These are phyloP conservation scores for Ispidina lecontei DNA, from an alignment of 2,797 vertebrate genomes.

Conservation along the genomic window DNA sequence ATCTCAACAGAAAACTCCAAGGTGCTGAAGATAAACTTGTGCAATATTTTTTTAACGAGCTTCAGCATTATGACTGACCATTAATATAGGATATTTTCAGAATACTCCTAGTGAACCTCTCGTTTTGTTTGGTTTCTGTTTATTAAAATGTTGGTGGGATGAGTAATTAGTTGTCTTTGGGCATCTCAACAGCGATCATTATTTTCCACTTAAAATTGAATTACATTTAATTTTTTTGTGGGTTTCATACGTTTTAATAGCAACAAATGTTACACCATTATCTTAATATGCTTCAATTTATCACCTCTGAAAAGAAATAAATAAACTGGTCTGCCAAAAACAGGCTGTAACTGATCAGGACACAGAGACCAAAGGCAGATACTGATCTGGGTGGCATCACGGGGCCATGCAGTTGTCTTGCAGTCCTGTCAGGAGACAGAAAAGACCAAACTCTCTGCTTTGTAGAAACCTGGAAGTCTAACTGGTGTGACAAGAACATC, in stretches of 20 bases:
- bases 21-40: neutral
- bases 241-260: constrained; percentile 4
- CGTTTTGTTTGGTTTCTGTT: neutral
- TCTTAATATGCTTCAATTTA: constrained; percentile 26
- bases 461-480: neutral
- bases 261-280: constrained; percentile 19
- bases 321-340: neutral
- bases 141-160: neutral
- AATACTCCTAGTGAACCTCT: neutral
- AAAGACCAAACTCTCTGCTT: neutral
- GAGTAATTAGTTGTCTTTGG: constrained; percentile 15
- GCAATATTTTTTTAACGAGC: neutral
- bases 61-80: neutral
- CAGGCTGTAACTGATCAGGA: neutral
- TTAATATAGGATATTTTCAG: neutral
- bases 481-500: neutral
- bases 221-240: constrained; percentile 2
- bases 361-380: neutral
- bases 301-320: neutral
- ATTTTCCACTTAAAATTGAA: constrained; percentile 52
- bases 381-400: neutral
- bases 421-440: neutral
- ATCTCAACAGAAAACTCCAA: neutral
- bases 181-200: neutral
- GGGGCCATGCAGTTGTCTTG: fast-evolving